A percentile compares a stretch with the other conserved stretches of the same genome.
Conservation (phyloP, 1,140 invertebrate species). For the Drosophila sp. region DNA sequence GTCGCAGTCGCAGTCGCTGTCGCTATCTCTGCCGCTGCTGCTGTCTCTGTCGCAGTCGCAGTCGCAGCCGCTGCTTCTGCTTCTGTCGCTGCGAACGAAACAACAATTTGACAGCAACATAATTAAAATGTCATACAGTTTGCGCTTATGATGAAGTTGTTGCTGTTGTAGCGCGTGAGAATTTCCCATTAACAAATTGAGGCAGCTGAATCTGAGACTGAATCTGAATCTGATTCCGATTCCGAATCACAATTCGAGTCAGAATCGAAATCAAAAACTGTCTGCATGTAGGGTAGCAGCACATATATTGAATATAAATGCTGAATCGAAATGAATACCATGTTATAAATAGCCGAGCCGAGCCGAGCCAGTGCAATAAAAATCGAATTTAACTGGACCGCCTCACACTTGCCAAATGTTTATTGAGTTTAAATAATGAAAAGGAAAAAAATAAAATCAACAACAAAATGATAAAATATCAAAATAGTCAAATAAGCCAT, state of each 20-base stretch:
- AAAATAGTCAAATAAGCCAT: constrained; percentile 69
- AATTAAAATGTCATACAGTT: constrained; percentile 78
- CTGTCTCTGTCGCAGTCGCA: constrained; percentile 16
- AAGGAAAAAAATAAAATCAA: constrained; percentile 11
- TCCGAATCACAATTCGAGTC: constrained; percentile 12
- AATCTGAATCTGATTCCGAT: constrained; percentile 10
- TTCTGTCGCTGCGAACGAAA: constrained; percentile 10
- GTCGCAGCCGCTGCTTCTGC: constrained; percentile 10
- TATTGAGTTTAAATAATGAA: constrained; percentile 22
- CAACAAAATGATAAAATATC: constrained; percentile 12
- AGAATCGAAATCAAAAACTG: constrained; percentile 32
- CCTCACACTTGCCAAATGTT: constrained; percentile 33
- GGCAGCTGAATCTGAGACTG: constrained; percentile 23
- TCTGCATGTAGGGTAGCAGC: constrained; percentile 17
- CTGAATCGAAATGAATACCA: constrained; percentile 29
- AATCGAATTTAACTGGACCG: constrained; percentile 28
- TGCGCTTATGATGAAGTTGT: constrained; percentile 53
- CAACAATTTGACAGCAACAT: constrained; percentile 74
- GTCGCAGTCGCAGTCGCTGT: constrained; percentile 30
- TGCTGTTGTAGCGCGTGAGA: constrained; percentile 51
- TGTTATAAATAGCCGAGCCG: constrained; percentile 36
- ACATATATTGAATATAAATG: constrained; percentile 47
- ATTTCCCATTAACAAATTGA: constrained; percentile 70
- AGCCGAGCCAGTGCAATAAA: constrained; percentile 45
- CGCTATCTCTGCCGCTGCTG: constrained; percentile 22